These are phyloP conservation scores for Mythimna vitellina DNA, from an alignment of 2,888 invertebrate genomes.

Conservation along the genomic window DNA sequence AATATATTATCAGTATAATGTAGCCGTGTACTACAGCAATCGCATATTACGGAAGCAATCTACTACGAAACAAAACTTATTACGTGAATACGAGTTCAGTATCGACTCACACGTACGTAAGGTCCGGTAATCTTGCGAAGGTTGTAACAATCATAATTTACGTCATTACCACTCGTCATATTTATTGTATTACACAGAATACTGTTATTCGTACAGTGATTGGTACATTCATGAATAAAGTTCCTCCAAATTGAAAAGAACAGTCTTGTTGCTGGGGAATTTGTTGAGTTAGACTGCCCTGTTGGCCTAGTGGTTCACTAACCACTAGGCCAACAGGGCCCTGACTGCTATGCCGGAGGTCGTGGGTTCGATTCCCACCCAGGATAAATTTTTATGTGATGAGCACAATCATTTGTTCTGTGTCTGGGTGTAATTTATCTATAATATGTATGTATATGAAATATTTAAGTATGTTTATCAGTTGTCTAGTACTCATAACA, in stretches of 20 bases:
- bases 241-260: not conserved
- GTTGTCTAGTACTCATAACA: no score
- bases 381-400: no score
- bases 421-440: no score
- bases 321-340: no score
- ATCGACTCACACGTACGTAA: slow-evolving; percentile 68
- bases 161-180: slow-evolving; percentile 68
- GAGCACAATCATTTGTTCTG: no score
- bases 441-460: no score
- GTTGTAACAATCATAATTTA: slow-evolving; percentile 71
- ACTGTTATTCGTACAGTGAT: slow-evolving; percentile 42
- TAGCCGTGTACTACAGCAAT: slow-evolving; percentile 70
- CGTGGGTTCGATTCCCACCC: no score
- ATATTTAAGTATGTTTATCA: no score
- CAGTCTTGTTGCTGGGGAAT: no score
- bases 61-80: slow-evolving; percentile 76
- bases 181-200: slow-evolving; percentile 61
- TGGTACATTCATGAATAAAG: slow-evolving; percentile 31
- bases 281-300: no score
- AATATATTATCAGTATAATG: slow-evolving; percentile 66
- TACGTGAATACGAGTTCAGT: slow-evolving; percentile 67
- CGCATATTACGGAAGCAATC: slow-evolving; percentile 82
- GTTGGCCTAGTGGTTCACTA: no score
- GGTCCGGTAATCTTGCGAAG: slow-evolving; percentile 70
- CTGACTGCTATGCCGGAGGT: no score